A percentile compares a stretch with the other conserved stretches of the same genome.
Evolutionary conservation across 2,113 vertebrate genomes (phyloP).

Genomic region (Probosciger aterrimus): DNA sequence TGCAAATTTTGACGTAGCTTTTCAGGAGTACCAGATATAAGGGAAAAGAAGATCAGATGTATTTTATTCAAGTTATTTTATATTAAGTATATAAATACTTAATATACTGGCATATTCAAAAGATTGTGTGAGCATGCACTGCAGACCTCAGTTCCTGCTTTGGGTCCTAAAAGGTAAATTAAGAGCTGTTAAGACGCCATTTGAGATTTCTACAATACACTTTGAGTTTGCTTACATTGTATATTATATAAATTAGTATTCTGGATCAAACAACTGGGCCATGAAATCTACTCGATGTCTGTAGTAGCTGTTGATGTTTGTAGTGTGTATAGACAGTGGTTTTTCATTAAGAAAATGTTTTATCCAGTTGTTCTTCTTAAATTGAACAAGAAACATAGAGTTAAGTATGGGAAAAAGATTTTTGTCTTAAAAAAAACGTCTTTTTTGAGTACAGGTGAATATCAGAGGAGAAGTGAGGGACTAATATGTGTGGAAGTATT

Average conservation of each 20-base stretch:
- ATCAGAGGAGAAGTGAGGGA: background rate
- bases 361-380: background rate
- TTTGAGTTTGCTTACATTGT: background rate
- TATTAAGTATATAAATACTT: background rate
- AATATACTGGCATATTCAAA: background rate
- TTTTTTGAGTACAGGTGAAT: background rate
- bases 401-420: background rate
- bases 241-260: background rate
- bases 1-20: conserved; percentile 57
- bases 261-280: background rate
- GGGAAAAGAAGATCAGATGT: background rate
- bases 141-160: background rate
- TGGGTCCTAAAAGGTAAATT: background rate
- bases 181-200: background rate
- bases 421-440: background rate
- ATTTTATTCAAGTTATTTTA: background rate
- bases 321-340: background rate
- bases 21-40: conserved; percentile 17
- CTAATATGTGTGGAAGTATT: background rate
- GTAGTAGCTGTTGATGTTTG: background rate
- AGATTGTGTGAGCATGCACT: background rate
- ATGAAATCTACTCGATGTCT: background rate
- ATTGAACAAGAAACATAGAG: background rate
- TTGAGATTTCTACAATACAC: background rate
- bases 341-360: background rate